Evolutionary conservation across 2,888 invertebrate genomes (phyloP).

Genomic region (Cosmia pyralina): DNA sequence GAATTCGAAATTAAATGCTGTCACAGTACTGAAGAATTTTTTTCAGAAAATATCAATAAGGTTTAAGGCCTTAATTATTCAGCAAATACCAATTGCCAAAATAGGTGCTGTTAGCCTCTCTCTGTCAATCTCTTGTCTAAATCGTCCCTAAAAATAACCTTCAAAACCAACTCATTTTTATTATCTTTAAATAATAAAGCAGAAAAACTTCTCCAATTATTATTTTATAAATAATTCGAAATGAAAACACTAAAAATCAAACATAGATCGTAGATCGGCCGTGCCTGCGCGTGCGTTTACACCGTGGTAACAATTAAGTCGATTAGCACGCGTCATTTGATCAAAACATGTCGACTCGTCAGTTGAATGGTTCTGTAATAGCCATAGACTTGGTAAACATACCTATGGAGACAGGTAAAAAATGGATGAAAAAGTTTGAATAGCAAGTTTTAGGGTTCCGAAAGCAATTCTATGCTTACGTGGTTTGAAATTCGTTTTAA

Average conservation of each 20-base stretch:
- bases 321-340: constrained; percentile 87
- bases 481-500: not conserved
- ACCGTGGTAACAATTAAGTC: constrained; percentile 83
- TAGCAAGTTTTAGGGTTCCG: constrained; percentile 40
- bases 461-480: not conserved
- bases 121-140: not conserved
- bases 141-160: not conserved
- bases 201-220: constrained; percentile 46
- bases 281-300: constrained; percentile 73
- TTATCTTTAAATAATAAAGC: constrained; percentile 5
- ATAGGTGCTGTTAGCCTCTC: not conserved
- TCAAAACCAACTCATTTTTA: not conserved
- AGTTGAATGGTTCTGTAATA: constrained; percentile 75
- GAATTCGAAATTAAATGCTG: not conserved
- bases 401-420: constrained; percentile 63
- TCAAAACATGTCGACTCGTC: constrained; percentile 84
- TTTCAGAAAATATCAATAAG: not conserved
- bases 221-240: constrained; percentile 38
- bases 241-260: constrained; percentile 56
- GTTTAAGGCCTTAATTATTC: not conserved
- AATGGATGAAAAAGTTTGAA: constrained; percentile 65
- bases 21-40: not conserved
- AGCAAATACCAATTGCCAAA: not conserved
- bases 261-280: constrained; percentile 57
- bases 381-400: constrained; percentile 68